Base-by-base conservation (phyloP, 2,797 vertebrate genomes). In the Tenualosa thibaudeaui region DNA sequence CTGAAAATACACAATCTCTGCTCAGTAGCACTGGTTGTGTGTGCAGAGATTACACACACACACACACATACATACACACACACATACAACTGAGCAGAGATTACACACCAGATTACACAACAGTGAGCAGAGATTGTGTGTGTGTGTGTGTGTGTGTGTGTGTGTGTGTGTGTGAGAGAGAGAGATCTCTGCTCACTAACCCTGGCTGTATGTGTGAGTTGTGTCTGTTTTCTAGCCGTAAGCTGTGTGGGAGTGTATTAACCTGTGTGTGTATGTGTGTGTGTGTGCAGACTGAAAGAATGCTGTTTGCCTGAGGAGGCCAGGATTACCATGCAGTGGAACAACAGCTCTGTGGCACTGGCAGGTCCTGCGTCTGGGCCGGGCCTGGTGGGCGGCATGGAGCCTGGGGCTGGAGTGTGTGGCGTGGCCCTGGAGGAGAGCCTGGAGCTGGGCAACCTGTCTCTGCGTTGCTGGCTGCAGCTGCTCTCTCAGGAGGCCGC, bases 381-480 rank as follows among this genome's bases (percentile, higher is more conserved):
- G 17, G 71, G 71, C 37, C 40, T 40, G 71, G 13, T 19, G 5
- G 0, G 86, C 40, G 89, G 17, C 0, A 31, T 0, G 0, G 68
- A 9, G 10, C 0, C 88, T 82, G 90, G 88, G 2, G 88, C 88
- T 81, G 90, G 88, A 1, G 89, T 88, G 0, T 95, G 95, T 53
- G 94, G 92, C 9, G 90, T 88, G 60, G 90, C 91, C 0, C 90
- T 91, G 82, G 92, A 94, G 0, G 94, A 95, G 3, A 65, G 85
- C 0, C 88, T 91, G 53, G 91, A 89, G 56, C 88, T 43, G 84
- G 92, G 85, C 4, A 95, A 95, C 88, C 90, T 95, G 0, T 94
- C 94, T 0, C 89, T 95, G 3, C 92, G 92, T 87, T 96, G 95
- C 92, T 96, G 95, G 95, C 93, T 96, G 0, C 92, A 95, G 85